These are phyloP conservation scores for Masnerella sp. DNA, from an alignment of 2,888 invertebrate species.

Conservation along the genomic window DNA sequence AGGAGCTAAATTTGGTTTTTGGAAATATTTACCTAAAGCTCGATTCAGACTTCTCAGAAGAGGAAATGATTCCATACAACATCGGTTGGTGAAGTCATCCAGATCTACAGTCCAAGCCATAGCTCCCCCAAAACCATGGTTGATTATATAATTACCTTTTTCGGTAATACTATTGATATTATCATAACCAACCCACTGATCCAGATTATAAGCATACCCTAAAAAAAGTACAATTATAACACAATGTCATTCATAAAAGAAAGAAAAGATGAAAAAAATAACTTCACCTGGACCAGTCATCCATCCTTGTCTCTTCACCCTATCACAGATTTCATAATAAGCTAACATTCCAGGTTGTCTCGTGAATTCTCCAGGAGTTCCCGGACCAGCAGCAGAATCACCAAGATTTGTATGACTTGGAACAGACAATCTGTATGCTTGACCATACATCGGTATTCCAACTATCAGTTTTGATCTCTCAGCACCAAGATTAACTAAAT, in stretches of 20 bases:
- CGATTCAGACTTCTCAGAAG: slow-evolving; percentile 87
- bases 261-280: too few relatives aligned
- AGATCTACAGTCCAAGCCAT: slow-evolving; percentile 93
- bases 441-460: slow-evolving; percentile 92
- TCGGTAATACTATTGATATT: slow-evolving; percentile 86
- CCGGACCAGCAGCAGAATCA: slow-evolving; percentile 84
- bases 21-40: slow-evolving; percentile 81
- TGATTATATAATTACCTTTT: slow-evolving; percentile 87
- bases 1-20: background rate
- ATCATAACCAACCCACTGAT: slow-evolving; percentile 95
- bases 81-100: slow-evolving; percentile 91
- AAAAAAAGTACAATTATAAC: slow-evolving; percentile 4
- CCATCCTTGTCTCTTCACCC: slow-evolving; percentile 75
- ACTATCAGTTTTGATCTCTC: slow-evolving; percentile 87
- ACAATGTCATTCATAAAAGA: too few relatives aligned
- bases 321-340: slow-evolving; percentile 90
- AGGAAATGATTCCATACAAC: slow-evolving; percentile 89
- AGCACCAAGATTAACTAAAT: slow-evolving; percentile 86
- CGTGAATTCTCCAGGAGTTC: slow-evolving; percentile 88
- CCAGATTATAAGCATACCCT: slow-evolving; percentile 86
- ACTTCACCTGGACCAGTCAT: slow-evolving; percentile 67
- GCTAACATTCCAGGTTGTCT: slow-evolving; percentile 92
- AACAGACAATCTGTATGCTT: slow-evolving; percentile 85
- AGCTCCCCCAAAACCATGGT: slow-evolving; percentile 87
- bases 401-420: slow-evolving; percentile 79